Base-by-base conservation (phyloP, 2,113 vertebrate species). In the Mesembrinibis cayennensis region DNA sequence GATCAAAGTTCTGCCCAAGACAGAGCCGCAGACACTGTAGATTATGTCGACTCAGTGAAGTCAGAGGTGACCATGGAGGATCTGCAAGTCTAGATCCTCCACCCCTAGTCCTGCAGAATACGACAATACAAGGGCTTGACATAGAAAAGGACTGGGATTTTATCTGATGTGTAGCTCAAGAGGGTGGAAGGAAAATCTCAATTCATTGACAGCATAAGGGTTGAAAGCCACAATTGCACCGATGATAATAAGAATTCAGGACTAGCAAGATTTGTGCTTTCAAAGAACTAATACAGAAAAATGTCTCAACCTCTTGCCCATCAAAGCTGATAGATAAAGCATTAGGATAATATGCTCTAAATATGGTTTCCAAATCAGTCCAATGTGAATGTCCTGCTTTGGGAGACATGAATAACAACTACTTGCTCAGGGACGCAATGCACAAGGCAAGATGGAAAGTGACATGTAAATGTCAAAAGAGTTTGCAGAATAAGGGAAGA, bases 1-100 rank as follows among this genome's bases (percentile, higher is more conserved):
- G 84, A 95, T 94, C 91, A 88, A 94, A 96, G 91, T 85, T 72
- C 89, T 93, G 83, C 47, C 86, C 83, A 84, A 81, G 72, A 92
- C 63, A 86, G 29, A 87, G 47, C 65, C 78, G 79, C 79, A 93
- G 87, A 82, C 36, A 20, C 47, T 58, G 42, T 30, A 72, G 86
- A 94, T 97, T 92, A 93, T 59, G 44, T 62, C 0, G 2, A 76
- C 49, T 91, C 70, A n/a, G 27, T 56, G 42, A 96, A 95, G 79
- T 74, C 90, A 66, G 80, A 92, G 76, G 71, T 81, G 90, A 89
- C 53, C 69, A 67, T 0, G 1, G 44, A 92, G 32, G 23, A 90
- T 38, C 74, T 87, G 93, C 36, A 70, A 83, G 45, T 21, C 77
- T 16, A 50, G 49, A 81, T 70, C 40, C 81, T 83, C 67, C 95